Evolutionary conservation across 2,113 vertebrate genomes (phyloP).

Genomic region (Oncorhynchus gorbuscha): DNA sequence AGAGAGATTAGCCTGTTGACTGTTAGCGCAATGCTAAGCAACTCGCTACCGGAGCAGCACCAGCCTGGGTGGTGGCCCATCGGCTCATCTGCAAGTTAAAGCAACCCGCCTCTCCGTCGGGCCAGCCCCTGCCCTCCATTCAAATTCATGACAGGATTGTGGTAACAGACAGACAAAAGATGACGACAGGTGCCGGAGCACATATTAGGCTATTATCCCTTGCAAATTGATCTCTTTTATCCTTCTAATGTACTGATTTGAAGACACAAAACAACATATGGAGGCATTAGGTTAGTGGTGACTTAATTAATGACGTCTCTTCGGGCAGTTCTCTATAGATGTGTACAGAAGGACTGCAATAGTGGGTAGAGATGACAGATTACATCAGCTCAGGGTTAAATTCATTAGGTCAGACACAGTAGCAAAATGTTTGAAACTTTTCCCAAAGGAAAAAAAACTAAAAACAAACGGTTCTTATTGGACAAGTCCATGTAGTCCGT

Average conservation of each 20-base stretch:
- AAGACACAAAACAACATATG: slow-evolving; percentile 60
- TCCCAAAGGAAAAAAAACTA: too few relatives aligned
- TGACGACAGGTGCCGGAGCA: slow-evolving; percentile 69
- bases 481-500: too few relatives aligned
- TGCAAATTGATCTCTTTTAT: slow-evolving; percentile 50
- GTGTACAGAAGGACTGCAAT: slow-evolving; percentile 38
- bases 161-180: slow-evolving; percentile 58
- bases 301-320: too few relatives aligned
- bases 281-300: slow-evolving; percentile 33
- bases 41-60: slow-evolving; percentile 54
- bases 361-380: background rate
- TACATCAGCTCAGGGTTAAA: too few relatives aligned
- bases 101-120: slow-evolving; percentile 48
- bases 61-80: slow-evolving; percentile 48
- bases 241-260: slow-evolving; percentile 52
- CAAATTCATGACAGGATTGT: slow-evolving; percentile 44
- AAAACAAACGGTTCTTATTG: too few relatives aligned
- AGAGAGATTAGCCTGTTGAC: slow-evolving; percentile 61
- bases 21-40: slow-evolving; percentile 50
- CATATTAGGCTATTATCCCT: slow-evolving; percentile 20
- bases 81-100: slow-evolving; percentile 71
- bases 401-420: too few relatives aligned
- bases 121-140: slow-evolving; percentile 33
- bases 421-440: too few relatives aligned
- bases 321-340: slow-evolving; percentile 46